phyloP scores from a whole-genome alignment of 2,797 vertebrate species.

The Sebastes trivittatus region DNA sequence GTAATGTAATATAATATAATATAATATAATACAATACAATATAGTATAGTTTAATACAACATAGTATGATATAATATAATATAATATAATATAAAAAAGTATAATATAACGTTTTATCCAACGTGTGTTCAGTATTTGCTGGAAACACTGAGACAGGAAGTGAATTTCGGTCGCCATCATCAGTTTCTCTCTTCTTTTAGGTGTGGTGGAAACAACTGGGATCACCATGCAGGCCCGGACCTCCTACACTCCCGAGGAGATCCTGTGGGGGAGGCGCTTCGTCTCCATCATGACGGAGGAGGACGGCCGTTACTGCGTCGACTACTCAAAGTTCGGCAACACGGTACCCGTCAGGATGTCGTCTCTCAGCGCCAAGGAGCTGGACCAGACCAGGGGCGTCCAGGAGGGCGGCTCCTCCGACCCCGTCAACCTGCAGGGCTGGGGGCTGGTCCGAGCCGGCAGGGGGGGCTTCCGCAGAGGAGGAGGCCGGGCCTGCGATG shows the following conservation, averaged over 20 bases:
- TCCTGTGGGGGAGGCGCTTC: conserved; percentile 95
- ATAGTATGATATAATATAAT: no score
- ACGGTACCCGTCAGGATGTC: conserved; percentile 90
- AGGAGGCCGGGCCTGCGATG: conserved; percentile 71
- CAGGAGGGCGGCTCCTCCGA: conserved; percentile 66
- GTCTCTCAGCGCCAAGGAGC: conserved; percentile 90
- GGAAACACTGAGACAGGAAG: background rate
- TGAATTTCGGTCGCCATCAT: background rate
- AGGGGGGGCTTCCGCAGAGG: conserved; percentile 83
- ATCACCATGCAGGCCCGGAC: conserved; percentile 97
- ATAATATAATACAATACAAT: no score
- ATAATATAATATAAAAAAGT: no score
- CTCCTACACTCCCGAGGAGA: conserved; percentile 95
- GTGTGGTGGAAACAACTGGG: conserved; percentile 96
- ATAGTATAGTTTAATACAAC: no score
- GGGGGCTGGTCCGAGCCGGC: conserved; percentile 83
- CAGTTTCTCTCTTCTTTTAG: conserved; percentile 35
- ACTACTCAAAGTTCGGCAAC: conserved; percentile 98
- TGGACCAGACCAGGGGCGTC: conserved; percentile 85
- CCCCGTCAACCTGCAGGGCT: conserved; percentile 74
- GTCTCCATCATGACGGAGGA: conserved; percentile 95
- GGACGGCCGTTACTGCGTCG: conserved; percentile 92
- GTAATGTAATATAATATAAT: no score
- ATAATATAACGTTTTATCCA: no score
- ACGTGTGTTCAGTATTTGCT: background rate